Conservation (phyloP, 1,140 invertebrate genomes). For the Idris sp. region DNA sequence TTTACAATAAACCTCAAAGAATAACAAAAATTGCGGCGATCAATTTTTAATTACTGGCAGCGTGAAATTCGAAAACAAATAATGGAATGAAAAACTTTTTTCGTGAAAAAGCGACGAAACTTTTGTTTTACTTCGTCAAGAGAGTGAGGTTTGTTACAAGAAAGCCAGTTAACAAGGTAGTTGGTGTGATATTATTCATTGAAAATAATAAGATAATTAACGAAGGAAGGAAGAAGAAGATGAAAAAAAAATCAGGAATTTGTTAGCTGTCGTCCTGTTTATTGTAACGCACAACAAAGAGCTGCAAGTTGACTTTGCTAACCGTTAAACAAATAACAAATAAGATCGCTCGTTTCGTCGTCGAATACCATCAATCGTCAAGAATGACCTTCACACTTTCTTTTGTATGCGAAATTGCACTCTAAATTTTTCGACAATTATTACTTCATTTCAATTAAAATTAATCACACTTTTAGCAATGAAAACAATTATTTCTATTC, state of each 20-base stretch:
- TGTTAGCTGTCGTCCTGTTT: conserved; percentile 26
- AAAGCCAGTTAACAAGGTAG: conserved; percentile 21
- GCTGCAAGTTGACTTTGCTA: conserved; percentile 51
- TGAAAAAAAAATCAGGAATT: conserved; percentile 11
- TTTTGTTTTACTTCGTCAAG: conserved; percentile 23
- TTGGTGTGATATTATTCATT: conserved; percentile 55
- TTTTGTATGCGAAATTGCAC: conserved; percentile 26
- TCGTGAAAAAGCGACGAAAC: conserved; percentile 6
- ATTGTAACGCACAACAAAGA: conserved; percentile 55
- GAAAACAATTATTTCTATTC: too few species aligned
- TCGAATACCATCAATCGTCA: conserved; percentile 5
- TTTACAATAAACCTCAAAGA: too few species aligned
- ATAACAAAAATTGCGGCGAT: conserved; percentile 1
- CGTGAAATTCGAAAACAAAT: conserved; percentile 22
- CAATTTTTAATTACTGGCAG: conserved; percentile 14
- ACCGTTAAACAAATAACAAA: conserved; percentile 57
- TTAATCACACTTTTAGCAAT: too few species aligned
- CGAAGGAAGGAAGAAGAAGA: too few species aligned
- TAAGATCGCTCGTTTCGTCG: conserved; percentile 35
- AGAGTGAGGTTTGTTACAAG: conserved; percentile 23
- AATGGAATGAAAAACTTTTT: conserved; percentile 8
- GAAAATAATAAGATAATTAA: conserved; percentile 50
- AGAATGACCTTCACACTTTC: too few species aligned
- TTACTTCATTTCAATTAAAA: conserved; percentile 22
- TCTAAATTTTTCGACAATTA: conserved; percentile 20